These are phyloP conservation scores for Drosophila leontia DNA, from an alignment of 1,140 invertebrate species.

Conservation along the genomic window DNA sequence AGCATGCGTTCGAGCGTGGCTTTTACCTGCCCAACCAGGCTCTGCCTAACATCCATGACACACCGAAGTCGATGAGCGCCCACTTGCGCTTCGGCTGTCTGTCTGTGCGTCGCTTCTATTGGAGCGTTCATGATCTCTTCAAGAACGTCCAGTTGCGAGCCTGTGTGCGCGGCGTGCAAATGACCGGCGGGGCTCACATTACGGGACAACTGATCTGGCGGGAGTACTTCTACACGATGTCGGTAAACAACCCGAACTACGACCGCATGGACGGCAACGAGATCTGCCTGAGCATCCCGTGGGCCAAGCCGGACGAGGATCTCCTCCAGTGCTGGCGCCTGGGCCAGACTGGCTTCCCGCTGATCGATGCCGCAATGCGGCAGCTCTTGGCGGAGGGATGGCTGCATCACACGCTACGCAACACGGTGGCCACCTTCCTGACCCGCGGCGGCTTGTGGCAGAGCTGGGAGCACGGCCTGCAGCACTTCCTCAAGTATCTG, in stretches of 20 bases:
- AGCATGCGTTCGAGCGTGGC: slow-evolving; percentile 87
- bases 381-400: slow-evolving; percentile 87
- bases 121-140: slow-evolving; percentile 88
- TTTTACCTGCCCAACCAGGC: slow-evolving; percentile 89
- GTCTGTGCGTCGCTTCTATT: slow-evolving; percentile 88
- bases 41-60: slow-evolving; percentile 88
- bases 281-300: slow-evolving; percentile 91
- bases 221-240: slow-evolving; percentile 93
- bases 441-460: slow-evolving; percentile 91
- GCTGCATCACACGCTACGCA: slow-evolving; percentile 90
- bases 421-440: slow-evolving; percentile 90
- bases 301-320: slow-evolving; percentile 86
- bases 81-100: slow-evolving; percentile 89
- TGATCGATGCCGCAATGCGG: slow-evolving; percentile 91
- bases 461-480: slow-evolving; percentile 89
- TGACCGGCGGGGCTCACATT: slow-evolving; percentile 82
- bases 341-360: slow-evolving; percentile 91
- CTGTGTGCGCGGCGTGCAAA: slow-evolving; percentile 57
- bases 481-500: slow-evolving; percentile 89
- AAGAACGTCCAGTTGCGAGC: slow-evolving; percentile 86
- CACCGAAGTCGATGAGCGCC: slow-evolving; percentile 89
- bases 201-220: slow-evolving; percentile 91
- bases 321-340: slow-evolving; percentile 88
- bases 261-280: slow-evolving; percentile 90
- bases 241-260: slow-evolving; percentile 88